phyloP scores from a whole-genome alignment of 1,140 invertebrate genomes.

The Magallana ariakensis region DNA sequence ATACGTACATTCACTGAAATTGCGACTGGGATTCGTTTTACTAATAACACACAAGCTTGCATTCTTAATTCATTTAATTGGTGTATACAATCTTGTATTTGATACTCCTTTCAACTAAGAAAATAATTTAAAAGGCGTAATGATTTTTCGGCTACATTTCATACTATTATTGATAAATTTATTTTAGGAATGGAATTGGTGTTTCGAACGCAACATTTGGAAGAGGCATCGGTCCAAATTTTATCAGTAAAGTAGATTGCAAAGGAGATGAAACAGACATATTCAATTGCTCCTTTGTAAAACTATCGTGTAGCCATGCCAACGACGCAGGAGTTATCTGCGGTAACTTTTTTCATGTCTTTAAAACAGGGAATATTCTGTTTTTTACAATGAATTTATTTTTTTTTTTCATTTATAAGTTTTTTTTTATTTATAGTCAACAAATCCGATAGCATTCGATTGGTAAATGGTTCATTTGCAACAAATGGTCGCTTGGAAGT shows the following conservation, averaged over 20 bases:
- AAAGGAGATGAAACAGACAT: not conserved
- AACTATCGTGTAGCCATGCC: not conserved
- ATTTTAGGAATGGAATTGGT: not conserved
- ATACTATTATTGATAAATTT: too few species aligned
- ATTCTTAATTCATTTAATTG: too few species aligned
- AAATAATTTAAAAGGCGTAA: too few species aligned
- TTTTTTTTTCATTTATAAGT: too few species aligned
- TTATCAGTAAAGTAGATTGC: not conserved
- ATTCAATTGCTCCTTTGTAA: not conserved
- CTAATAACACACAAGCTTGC: too few species aligned
- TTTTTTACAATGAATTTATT: too few species aligned
- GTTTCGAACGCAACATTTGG: not conserved
- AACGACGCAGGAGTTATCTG: not conserved
- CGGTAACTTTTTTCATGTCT: not conserved
- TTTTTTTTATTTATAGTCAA: not conserved
- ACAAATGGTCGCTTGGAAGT: conserved; percentile 29
- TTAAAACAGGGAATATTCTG: too few species aligned
- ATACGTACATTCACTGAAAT: too few species aligned
- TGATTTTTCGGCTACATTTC: too few species aligned
- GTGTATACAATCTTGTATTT: too few species aligned
- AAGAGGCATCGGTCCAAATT: not conserved
- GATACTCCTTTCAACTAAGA: too few species aligned
- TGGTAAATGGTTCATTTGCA: not conserved
- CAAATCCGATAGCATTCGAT: not conserved
- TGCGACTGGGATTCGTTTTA: too few species aligned